A percentile compares a stretch with the other conserved stretches of the same genome.
Conservation (phyloP, 2,113 vertebrate genomes). For the Cyanoramphus novaezelandiae region DNA sequence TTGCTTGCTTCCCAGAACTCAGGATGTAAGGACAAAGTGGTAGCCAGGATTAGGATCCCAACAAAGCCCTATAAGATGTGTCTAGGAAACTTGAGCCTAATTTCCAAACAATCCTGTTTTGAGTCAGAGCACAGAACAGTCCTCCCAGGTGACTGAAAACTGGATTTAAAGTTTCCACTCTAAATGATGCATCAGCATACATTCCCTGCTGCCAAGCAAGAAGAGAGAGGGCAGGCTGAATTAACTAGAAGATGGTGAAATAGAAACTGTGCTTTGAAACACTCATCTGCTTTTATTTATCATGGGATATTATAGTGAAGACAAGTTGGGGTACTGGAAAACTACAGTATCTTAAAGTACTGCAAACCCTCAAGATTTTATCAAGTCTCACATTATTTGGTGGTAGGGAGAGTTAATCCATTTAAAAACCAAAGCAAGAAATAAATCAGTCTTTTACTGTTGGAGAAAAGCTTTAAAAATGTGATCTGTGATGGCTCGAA, state of each 20-base stretch:
- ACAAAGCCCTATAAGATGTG: neutral
- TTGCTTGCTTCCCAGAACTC: neutral
- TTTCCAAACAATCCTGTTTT: neutral
- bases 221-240: neutral
- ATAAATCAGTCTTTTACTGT: neutral
- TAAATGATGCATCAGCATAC: neutral
- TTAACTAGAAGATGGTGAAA: neutral
- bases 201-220: neutral
- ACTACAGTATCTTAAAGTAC: neutral
- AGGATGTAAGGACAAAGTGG: neutral
- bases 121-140: neutral
- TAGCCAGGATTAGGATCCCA: neutral
- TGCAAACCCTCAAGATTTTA: neutral
- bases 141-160: neutral
- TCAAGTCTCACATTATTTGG: neutral
- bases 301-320: neutral
- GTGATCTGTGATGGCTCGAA: neutral
- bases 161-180: neutral
- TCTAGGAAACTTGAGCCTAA: neutral
- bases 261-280: neutral
- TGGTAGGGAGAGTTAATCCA: neutral
- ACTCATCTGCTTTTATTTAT: neutral
- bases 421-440: neutral
- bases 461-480: neutral
- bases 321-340: neutral